Evolutionary conservation across 2,888 invertebrate genomes (phyloP), one percentile per base, ranked within the genome.

Genomic region (Galeruca laticollis): DNA sequence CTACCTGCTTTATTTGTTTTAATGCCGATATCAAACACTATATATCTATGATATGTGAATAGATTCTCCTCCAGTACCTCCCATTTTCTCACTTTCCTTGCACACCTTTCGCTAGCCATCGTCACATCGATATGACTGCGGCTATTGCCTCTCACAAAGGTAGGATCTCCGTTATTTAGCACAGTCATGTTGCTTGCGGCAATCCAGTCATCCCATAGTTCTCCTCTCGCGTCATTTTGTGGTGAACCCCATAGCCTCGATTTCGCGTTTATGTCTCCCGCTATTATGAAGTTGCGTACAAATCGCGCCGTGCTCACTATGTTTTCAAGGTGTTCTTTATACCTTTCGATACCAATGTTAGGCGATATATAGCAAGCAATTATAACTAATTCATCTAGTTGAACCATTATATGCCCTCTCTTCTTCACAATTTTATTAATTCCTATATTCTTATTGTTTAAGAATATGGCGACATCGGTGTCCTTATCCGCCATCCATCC

Each of bases 231-330:
- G 9, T 51, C 49, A 51, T 20, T 51, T 51, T 51, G 49, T 51
- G 49, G 20, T 2, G 49, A 51, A 9, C 49, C 49, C 49, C 49
- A 51, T 51, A 51, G 8, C 49, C 20, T 51, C 18, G 18, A 51
- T 51, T 51, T 51, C 9, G 49, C 49, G 49, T 49, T 49, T 49
- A 49, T 49, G 3, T 49, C 49, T 18, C 49, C 49, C 1, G 49
- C 49, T 9, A 51, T 18, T 20, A 51, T 51, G 20, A 20, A 51
- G 18, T 51, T 51, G 8, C 49, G 8, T 51, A 11, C 20, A 21
- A 11, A 3, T 13, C 49, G 18, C 11, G 49, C 35, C 4, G 35
- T 35, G 35, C 35, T 35, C 35, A 35, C 35, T 6, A 35, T 35
- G 10, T 35, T 35, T 35, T 35, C 35, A 9, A 3, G 35, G 2